Evolutionary conservation across 53 echinoderm and acorn worm genomes (phyloP), one percentile per base, ranked within the genome.

Genomic region (Holothuria leucospilota): DNA sequence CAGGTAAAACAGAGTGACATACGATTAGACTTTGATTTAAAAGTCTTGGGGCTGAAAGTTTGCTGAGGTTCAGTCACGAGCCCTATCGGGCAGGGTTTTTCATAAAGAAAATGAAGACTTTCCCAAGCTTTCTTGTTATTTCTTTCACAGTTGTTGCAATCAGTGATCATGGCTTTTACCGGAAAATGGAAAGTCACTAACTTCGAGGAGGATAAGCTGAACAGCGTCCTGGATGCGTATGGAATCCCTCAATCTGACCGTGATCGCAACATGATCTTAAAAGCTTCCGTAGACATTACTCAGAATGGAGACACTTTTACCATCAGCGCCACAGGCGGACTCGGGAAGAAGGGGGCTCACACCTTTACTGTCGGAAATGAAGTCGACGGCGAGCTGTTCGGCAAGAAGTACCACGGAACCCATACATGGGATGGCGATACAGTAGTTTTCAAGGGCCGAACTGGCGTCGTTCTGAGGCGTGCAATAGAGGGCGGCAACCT

Each of bases 401-500:
- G 79, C 26, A 56, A 79, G 61, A 30, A 79, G 34, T 79, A 59
- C 29, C 60, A 82, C 64, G 89, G 63, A 10, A 63, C 51, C 63
- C 51, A 84, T 14, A 7, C 84, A 62, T 89, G 84, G 89, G 84
- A 89, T n/a, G 84, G 84, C 34, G 89, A 84, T 34, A 11, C 21
- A n/a, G 41, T 89, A 60, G 62, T 71, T 15, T 77, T 78, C 40
- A 81, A 85, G 4, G 85, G 74, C 27, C 82, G 82, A 70, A 70
- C 73, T 68, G 86, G 65, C 23, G 59, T 78, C 26, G 62, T 69
- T 39, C 84, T 90, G 53, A 75, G 39, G 68, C 89, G 96, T 38
- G 86, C 91, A 30, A 70, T 96, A 46, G 89, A 90, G 23, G 88
- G 86, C 46, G 90, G 78, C 5, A 87, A 96, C 67, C 82, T 96